Evolutionary conservation across 2,113 vertebrate species (phyloP).

Genomic region (Otus sunia): DNA sequence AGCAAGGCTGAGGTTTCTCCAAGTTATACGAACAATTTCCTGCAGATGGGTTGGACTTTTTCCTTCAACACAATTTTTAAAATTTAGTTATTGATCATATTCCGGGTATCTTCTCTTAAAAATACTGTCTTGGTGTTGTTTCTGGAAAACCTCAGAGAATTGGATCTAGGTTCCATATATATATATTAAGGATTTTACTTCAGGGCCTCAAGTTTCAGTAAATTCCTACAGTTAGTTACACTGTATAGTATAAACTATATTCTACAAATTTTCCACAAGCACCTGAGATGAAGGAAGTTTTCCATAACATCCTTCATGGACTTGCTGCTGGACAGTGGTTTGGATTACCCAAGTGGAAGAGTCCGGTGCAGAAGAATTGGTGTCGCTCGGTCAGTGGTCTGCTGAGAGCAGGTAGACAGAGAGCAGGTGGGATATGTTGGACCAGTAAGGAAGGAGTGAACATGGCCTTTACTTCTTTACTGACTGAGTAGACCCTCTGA

Average conservation of each 20-base stretch:
- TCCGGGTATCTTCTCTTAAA: background rate
- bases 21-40: constrained; percentile 43
- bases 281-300: background rate
- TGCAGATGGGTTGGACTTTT: background rate
- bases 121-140: background rate
- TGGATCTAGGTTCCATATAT: background rate
- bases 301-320: background rate
- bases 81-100: constrained; percentile 22
- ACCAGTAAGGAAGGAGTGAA: background rate
- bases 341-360: background rate
- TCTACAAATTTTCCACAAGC: background rate
- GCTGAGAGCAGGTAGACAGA: background rate
- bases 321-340: background rate
- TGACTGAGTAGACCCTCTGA: background rate
- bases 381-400: background rate
- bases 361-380: background rate
- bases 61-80: background rate
- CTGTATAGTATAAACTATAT: background rate
- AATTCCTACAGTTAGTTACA: background rate
- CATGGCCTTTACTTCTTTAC: background rate
- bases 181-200: background rate
- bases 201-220: background rate
- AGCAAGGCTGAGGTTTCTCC: constrained; percentile 40
- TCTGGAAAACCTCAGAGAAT: background rate
- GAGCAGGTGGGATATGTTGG: background rate